These are phyloP conservation scores for Megamerina dolium DNA, from an alignment of 2,888 invertebrate genomes.

Conservation along the genomic window DNA sequence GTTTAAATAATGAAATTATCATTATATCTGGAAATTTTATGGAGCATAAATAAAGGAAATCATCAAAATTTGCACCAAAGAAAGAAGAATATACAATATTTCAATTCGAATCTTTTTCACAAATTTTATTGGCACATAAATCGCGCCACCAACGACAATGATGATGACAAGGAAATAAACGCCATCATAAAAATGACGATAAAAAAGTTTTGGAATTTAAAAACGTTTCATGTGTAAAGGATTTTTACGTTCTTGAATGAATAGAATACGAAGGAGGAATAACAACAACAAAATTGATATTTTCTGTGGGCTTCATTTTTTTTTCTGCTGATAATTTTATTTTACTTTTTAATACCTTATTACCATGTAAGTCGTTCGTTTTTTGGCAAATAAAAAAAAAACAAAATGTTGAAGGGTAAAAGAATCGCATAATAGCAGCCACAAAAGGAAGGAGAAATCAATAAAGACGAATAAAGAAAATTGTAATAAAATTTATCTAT, in stretches of 20 bases:
- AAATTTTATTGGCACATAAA: too few species aligned
- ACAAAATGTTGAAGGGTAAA: background rate
- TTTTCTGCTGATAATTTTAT: background rate
- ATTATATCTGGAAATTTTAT: too few species aligned
- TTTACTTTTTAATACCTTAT: background rate
- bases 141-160: too few species aligned
- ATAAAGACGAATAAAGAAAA: background rate
- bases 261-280: too few species aligned
- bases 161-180: too few species aligned
- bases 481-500: conserved; percentile 6
- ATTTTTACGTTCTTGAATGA: too few species aligned
- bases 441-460: background rate
- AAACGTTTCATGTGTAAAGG: too few species aligned
- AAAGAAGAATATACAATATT: too few species aligned
- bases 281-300: background rate
- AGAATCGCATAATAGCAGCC: background rate
- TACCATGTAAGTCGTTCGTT: background rate
- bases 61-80: too few species aligned
- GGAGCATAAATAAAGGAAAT: too few species aligned
- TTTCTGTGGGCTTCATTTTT: background rate
- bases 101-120: too few species aligned
- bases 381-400: background rate
- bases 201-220: conserved; percentile 3
- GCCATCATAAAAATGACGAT: background rate
- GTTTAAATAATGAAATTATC: too few species aligned